Conservation (phyloP, 2,888 invertebrate genomes). For the Lasioglossum vierecki region DNA sequence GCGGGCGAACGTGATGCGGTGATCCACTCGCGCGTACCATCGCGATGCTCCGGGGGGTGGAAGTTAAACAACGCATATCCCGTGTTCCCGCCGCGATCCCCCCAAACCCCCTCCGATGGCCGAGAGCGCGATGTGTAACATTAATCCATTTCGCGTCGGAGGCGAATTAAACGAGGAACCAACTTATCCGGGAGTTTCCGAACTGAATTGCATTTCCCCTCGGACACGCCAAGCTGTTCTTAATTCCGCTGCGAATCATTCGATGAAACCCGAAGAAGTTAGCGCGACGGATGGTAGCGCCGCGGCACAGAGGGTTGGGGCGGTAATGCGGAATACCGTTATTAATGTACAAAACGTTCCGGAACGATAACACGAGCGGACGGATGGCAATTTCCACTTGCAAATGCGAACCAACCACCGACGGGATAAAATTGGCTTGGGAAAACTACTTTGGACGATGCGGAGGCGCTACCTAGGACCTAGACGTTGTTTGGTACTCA, state of each 20-base stretch:
- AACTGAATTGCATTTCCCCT: conserved; percentile 12
- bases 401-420: neutral
- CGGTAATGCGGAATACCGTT: neutral
- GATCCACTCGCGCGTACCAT: conserved; percentile 8
- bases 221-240: conserved; percentile 19
- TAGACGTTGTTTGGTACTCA: neutral
- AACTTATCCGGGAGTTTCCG: conserved; percentile 19
- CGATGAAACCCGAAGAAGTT: conserved; percentile 2
- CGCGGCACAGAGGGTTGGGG: neutral
- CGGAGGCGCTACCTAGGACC: neutral
- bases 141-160: conserved; percentile 27
- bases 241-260: conserved; percentile 28
- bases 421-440: neutral
- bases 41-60: neutral
- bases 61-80: conserved; percentile 26
- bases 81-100: neutral
- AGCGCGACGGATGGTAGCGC: neutral
- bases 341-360: neutral
- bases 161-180: conserved; percentile 19
- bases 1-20: conserved; percentile 3
- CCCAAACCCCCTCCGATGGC: neutral
- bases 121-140: conserved; percentile 19
- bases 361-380: neutral
- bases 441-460: neutral
- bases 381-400: neutral